Conservation (phyloP, 37 sponge, comb jelly and placozoan genomes). For the Crambe crambe region DNA sequence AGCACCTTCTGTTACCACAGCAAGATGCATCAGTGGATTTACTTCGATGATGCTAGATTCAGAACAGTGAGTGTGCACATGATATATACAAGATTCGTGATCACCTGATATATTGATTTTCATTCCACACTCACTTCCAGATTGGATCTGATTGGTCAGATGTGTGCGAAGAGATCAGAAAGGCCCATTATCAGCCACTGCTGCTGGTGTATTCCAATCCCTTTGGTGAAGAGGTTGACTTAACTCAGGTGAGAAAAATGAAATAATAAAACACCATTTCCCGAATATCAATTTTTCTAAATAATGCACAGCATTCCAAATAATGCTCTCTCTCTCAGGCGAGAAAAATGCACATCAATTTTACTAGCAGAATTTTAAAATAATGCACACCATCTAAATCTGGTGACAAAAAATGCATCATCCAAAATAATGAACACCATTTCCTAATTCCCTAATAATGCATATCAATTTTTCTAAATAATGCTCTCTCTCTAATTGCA, state of each 20-base stretch:
- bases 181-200: constrained; percentile 85
- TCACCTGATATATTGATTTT: too few species aligned
- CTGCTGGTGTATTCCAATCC: constrained; percentile 72
- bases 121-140: constrained; percentile 36
- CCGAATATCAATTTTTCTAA: too few species aligned
- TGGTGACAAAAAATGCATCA: too few species aligned
- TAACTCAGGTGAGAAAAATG: constrained; percentile 9
- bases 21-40: constrained; percentile 61
- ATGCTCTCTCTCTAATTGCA: background rate
- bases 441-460: background rate
- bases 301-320: background rate
- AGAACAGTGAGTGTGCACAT: constrained; percentile 69
- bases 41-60: constrained; percentile 80
- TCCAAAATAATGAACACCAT: background rate
- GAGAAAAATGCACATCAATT: too few species aligned
- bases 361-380: too few species aligned
- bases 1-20: constrained; percentile 76
- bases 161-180: constrained; percentile 50
- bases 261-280: too few species aligned
- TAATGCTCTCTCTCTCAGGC: too few species aligned
- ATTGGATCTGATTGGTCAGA: constrained; percentile 64
- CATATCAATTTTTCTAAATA: background rate
- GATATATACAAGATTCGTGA: too few species aligned
- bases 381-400: too few species aligned
- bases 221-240: constrained; percentile 7